Conservation (phyloP, 1,140 invertebrate genomes). For the Grapholita molesta region DNA sequence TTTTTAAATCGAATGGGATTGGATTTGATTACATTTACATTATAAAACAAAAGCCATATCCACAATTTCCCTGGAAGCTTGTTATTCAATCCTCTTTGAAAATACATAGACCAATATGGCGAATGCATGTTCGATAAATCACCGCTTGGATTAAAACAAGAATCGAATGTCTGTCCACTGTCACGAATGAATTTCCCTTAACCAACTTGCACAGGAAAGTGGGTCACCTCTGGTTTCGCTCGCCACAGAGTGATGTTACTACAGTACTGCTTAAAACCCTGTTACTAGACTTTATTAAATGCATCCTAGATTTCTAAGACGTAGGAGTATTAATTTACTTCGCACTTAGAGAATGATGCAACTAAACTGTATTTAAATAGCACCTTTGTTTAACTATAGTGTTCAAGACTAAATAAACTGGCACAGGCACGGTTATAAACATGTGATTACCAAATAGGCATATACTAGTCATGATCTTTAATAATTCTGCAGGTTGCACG, state of each 20-base stretch:
- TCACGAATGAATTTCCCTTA: conserved; percentile 49
- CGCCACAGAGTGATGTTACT: conserved; percentile 20
- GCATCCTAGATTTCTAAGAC: neutral
- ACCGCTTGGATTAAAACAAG: conserved; percentile 24
- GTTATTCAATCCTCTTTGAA: conserved; percentile 8
- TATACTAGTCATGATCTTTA: too few species aligned
- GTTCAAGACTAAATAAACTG: neutral
- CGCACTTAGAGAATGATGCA: neutral
- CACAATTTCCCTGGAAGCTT: conserved; percentile 24
- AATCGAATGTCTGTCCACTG: conserved; percentile 23
- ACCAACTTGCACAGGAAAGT: conserved; percentile 52
- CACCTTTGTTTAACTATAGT: neutral
- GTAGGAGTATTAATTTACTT: neutral
- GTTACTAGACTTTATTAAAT: neutral
- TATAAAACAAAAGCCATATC: too few species aligned
- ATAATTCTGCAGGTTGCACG: too few species aligned
- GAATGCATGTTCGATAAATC: neutral
- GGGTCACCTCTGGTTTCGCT: conserved; percentile 51
- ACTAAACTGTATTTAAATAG: neutral
- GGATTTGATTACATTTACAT: too few species aligned
- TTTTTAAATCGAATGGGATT: too few species aligned
- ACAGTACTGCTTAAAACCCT: neutral
- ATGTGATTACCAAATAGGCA: neutral
- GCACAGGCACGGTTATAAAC: neutral
- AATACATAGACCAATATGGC: neutral